Base-by-base conservation (phyloP, 1,140 invertebrate genomes). In the Drosophila bipectinata region DNA sequence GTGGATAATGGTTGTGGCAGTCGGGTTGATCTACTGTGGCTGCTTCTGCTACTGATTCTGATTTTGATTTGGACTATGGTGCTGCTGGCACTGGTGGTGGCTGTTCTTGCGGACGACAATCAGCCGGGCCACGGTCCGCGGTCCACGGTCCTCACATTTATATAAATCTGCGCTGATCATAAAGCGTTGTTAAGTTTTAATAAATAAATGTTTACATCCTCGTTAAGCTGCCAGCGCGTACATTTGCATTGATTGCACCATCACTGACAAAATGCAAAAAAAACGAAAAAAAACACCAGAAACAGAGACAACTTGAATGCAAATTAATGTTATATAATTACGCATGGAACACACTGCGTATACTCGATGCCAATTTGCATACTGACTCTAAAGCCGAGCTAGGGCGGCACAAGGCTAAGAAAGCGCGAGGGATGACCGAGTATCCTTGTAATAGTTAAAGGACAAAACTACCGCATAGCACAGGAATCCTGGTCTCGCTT, bases 181-280 rank as follows among this genome's bases (percentile, higher is more conserved):
- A 79, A 88, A 88, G 83, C 83, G 83, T 88, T 88, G 83, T 88
- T 88, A 74, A 87, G 88, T 88, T 87, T 87, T 87, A 87, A 87
- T 88, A 88, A 88, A 89, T 83, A 88, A 88, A 88, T 88, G 81
- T 88, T 89, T 76, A 88, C 83, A 88, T 88, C 83, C 83, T 88
- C 88, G 79, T 88, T 88, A 88, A 88, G 84, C 73, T 75, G 18
- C 51, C 59, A 58, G 30, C 45, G 59, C 41, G 24, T 57, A 52
- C 58, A 73, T 77, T 62, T 76, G 81, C 80, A 84, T 84, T 84
- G 80, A 84, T 84, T 84, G 68, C 67, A 71, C 44, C 56, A 34
- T 34, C 57, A 52, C 60, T 28, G 26, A 28, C 26, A 28, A 28
- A 28, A 28, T 44, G 41, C 61, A 67, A 48, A 58, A 52, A 51